A percentile compares a stretch with the other conserved stretches of the same genome.
Conservation (phyloP, 2,888 invertebrate species). For the Dusona sp. region DNA sequence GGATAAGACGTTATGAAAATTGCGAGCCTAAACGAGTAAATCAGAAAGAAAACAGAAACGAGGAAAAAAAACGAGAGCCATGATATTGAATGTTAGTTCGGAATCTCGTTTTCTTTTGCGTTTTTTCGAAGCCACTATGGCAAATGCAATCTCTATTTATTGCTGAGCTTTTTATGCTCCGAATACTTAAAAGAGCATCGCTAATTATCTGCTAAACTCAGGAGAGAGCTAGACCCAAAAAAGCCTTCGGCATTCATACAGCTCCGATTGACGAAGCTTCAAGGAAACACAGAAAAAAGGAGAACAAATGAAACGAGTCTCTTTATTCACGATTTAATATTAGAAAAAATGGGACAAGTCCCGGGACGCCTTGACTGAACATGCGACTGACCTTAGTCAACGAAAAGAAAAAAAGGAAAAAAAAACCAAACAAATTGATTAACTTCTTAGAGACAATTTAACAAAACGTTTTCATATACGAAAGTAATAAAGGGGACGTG, state of each 20-base stretch:
- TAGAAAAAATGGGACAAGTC: conserved; percentile 28
- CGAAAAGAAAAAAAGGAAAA: conserved; percentile 25
- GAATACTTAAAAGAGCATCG: conserved; percentile 63
- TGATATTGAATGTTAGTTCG: neutral
- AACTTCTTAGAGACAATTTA: neutral
- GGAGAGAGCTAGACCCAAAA: conserved; percentile 26
- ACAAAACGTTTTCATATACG: neutral
- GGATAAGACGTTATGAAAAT: conserved; percentile 68
- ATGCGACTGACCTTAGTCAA: conserved; percentile 57
- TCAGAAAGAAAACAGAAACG: conserved; percentile 8
- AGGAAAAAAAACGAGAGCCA: conserved; percentile 27
- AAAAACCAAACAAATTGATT: conserved; percentile 6
- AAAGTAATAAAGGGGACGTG: conserved; percentile 31
- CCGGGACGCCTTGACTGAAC: conserved; percentile 60
- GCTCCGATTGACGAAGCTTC: conserved; percentile 62
- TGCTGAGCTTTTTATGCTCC: conserved; percentile 59
- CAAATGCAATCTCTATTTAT: conserved; percentile 66
- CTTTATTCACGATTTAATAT: conserved; percentile 40
- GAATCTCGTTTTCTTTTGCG: conserved; percentile 22
- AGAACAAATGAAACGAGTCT: neutral
- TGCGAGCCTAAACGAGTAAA: conserved; percentile 63
- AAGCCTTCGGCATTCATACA: conserved; percentile 45
- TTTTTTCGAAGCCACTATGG: conserved; percentile 34
- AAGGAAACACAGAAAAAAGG: conserved; percentile 53
- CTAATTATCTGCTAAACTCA: conserved; percentile 54